These are phyloP conservation scores for Stichodactyla mertensii DNA, from an alignment of 64 coral and sea anemone species.

Conservation along the genomic window DNA sequence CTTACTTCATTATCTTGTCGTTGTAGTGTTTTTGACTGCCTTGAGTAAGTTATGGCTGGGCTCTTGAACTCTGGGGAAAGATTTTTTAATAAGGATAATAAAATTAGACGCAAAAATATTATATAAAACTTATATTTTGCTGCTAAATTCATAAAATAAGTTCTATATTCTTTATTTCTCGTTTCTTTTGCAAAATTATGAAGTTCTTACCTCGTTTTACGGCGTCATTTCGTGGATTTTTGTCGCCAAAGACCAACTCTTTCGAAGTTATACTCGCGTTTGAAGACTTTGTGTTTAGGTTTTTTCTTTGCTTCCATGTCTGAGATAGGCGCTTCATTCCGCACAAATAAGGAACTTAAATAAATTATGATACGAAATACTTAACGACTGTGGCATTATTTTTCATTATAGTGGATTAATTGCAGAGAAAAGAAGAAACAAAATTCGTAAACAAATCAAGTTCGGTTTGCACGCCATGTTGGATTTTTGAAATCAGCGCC, in stretches of 20 bases:
- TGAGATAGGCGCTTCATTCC: constrained; percentile 56
- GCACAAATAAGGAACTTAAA: not conserved
- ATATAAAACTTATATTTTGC: not conserved
- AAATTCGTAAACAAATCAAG: not conserved
- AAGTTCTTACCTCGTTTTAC: not conserved
- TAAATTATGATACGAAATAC: not conserved
- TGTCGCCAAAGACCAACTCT: not conserved
- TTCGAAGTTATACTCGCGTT: constrained; percentile 8
- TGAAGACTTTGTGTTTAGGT: constrained; percentile 16
- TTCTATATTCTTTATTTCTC: not conserved
- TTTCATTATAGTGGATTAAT: not conserved
- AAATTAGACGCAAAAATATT: not conserved
- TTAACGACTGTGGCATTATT: not conserved
- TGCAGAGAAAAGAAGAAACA: not conserved
- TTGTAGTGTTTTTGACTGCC: not conserved
- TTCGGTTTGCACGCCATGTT: constrained; percentile 19
- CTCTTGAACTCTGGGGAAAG: not conserved
- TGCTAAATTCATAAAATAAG: not conserved
- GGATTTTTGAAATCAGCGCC: not conserved
- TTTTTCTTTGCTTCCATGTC: constrained; percentile 56
- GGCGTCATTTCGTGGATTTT: constrained; percentile 25
- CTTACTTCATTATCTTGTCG: not conserved
- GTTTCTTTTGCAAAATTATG: not conserved
- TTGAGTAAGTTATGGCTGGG: not conserved
- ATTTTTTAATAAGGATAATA: not conserved